phyloP scores from a whole-genome alignment of 2,888 invertebrate genomes.

The Hanleya hanleyi region DNA sequence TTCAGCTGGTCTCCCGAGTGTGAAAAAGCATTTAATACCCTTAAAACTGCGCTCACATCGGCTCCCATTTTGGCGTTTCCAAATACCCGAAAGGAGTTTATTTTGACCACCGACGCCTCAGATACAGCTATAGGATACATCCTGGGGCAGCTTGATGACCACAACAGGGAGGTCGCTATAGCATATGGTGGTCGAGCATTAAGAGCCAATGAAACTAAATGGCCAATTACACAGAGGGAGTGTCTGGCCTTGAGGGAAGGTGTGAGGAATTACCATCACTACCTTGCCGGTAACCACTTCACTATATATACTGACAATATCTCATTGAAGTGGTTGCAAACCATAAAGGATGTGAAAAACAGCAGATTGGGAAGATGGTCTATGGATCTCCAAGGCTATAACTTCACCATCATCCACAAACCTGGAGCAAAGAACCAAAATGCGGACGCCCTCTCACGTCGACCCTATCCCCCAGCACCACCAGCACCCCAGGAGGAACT shows the following conservation, averaged over 20 bases:
- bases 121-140: constrained; percentile 19
- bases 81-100: constrained; percentile 10
- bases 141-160: constrained; percentile 19
- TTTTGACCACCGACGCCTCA: constrained; percentile 26
- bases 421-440: not conserved
- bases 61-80: constrained; percentile 20
- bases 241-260: constrained; percentile 24
- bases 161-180: constrained; percentile 10
- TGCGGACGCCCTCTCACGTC: constrained; percentile 31
- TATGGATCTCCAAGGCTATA: constrained; percentile 14
- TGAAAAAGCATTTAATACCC: constrained; percentile 47
- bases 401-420: constrained; percentile 3
- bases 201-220: constrained; percentile 10
- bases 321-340: constrained; percentile 10
- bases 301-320: constrained; percentile 14
- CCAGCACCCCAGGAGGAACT: too few species aligned
- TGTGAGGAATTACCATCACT: constrained; percentile 13
- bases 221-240: constrained; percentile 16
- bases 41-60: constrained; percentile 40
- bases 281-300: constrained; percentile 13
- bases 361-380: constrained; percentile 11
- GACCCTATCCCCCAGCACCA: constrained; percentile 12
- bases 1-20: constrained; percentile 50
- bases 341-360: not conserved
- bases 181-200: constrained; percentile 22